Base-by-base conservation (phyloP, 2,113 vertebrate genomes). In the Callospermophilus lateralis region DNA sequence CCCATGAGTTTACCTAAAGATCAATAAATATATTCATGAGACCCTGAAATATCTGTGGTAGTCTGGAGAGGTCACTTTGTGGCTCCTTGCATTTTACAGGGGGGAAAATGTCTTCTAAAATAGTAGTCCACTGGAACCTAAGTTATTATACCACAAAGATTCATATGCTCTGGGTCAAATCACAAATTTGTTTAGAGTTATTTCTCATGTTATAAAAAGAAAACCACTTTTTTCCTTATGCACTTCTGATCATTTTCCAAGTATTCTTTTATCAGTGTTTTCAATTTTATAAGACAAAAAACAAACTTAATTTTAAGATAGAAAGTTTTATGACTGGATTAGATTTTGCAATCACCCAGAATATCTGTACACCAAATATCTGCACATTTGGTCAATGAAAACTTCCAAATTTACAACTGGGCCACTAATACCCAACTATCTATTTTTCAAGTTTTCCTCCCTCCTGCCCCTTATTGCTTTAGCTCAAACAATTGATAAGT, bases 21-120 rank as follows among this genome's bases (percentile, higher is more conserved):
- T 97, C 86, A 61, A 53, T 93, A 97, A 87, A 79, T 96, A 84
- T 87, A 97, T 89, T 97, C 93, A 96, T 73, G 80, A 84, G 61
- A 39, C 34, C 65, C 73, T 53, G 48, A 89, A 92, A 76, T n/a
- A 93, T 45, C 3, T 90, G 45, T 95, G 92, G 28, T 30, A 73
- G 34, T 84, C 65, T 81, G 17, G 93, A 90, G 67, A 94, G 84
- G 77, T 96, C 94, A 94, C 12, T 95, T 30, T 81, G 34, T 97
- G 70, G 11, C 37, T 93, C 53, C 55, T 89, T 87, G 13, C 3
- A 89, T 84, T 95, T 95, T 70, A 70, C 22, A n/a, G 48, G 20
- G 4, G 20, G 1, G 17, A 72, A 83, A 81, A 45, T 65, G 3
- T 28, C 74, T 81, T 67, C 74, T 84, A 58, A 76, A 85, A 70